Evolutionary conservation across 2,888 invertebrate genomes (phyloP), one percentile per base, ranked within the genome.

Genomic region (Watsonalla binaria): DNA sequence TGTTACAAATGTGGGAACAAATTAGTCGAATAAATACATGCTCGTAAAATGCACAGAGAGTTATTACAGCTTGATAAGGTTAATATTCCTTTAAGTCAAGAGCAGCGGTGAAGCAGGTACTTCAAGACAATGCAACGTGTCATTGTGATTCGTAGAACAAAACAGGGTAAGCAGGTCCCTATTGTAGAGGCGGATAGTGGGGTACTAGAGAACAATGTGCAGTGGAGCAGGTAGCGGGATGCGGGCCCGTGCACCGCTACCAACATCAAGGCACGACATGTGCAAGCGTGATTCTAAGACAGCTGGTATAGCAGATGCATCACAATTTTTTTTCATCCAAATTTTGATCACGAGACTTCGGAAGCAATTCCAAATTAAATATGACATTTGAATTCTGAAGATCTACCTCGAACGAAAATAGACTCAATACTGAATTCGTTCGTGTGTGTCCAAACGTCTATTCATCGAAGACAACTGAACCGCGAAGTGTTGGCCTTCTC

Each of bases 181-280:
- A 77, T 85, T 85, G 80, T 85, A 64, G 63, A 63, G 58, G 55
- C 59, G 63, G 63, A 57, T 56, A 68, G 60, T 65, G 63, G 74
- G 74, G 72, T 66, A 60, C 58, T 42, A 60, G 65, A 65, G 70
- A 81, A 87, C 85, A 87, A 86, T 84, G 73, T 66, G 53, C 56
- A 66, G 63, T 56, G 63, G 62, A 63, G 80, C 89, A 89, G 89
- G 88, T 89, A 89, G 86, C 70, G 78, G 75, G 80, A 83, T 84
- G 84, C 83, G 85, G 88, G 86, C 66, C 65, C 58, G 57, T 65
- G 70, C 78, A 75, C 80, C 11, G 74, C 79, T 76, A 64, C 65
- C 65, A 53, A 66, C 61, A 65, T 58, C 59, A 59, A 65, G 70
- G 62, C 61, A 60, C 69, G 74, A 77, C 85, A 84, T 86, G 76